Evolutionary conservation across 2,797 vertebrate species (phyloP).

Genomic region (Pseudomugil tenellus): DNA sequence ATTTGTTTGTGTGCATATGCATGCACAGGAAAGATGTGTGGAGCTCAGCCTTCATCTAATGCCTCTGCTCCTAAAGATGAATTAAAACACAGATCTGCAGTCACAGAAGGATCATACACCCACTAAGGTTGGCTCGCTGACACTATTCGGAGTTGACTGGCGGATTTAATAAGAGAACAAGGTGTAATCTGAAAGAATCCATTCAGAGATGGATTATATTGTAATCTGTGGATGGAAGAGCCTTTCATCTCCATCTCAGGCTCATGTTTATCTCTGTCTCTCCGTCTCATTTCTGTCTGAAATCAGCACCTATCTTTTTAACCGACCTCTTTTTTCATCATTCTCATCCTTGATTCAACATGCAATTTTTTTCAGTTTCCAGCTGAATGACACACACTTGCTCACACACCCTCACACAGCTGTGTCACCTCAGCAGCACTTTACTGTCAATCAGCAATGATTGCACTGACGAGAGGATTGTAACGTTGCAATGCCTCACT

Average conservation of each 20-base stretch:
- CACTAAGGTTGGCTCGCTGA: constrained; percentile 30
- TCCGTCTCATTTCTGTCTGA: constrained; percentile 37
- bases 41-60: constrained; percentile 27
- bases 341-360: constrained; percentile 56
- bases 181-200: constrained; percentile 77
- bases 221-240: constrained; percentile 72
- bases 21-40: background rate
- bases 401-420: constrained; percentile 37
- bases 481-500: constrained; percentile 37
- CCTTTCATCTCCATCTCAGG: constrained; percentile 58
- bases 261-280: constrained; percentile 22
- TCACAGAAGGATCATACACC: constrained; percentile 41
- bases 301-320: constrained; percentile 56
- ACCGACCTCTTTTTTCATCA: constrained; percentile 18
- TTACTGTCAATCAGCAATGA: constrained; percentile 56
- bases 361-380: constrained; percentile 39
- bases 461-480: constrained; percentile 51
- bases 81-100: constrained; percentile 65
- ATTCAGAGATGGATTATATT: constrained; percentile 70
- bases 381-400: constrained; percentile 4
- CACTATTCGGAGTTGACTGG: constrained; percentile 59
- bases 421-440: constrained; percentile 50
- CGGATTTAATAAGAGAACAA: constrained; percentile 75
- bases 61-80: constrained; percentile 59
- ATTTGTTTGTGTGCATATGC: constrained; percentile 12